These are phyloP conservation scores for Conomelus anceps DNA, from an alignment of 2,888 invertebrate species.

Conservation along the genomic window DNA sequence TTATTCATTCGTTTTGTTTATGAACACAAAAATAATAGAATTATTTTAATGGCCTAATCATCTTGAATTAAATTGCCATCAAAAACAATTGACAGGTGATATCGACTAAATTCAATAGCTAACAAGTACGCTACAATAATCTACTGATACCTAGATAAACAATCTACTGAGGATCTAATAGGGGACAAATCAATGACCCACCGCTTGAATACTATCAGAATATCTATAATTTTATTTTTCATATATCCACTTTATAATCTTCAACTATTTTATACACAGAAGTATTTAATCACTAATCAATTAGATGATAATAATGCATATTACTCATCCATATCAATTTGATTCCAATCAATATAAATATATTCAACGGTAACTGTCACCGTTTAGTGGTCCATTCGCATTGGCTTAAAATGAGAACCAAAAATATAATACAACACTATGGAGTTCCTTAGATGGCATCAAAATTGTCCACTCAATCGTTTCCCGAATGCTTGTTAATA, in stretches of 20 bases:
- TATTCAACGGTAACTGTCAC: not conserved
- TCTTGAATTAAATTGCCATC: too few species aligned
- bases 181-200: not conserved
- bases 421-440: not conserved
- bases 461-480: not conserved
- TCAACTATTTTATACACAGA: not conserved
- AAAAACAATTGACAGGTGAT: too few species aligned
- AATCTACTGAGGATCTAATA: too few species aligned
- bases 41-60: too few species aligned
- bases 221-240: not conserved
- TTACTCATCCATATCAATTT: not conserved
- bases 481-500: not conserved
- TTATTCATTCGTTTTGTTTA: too few species aligned
- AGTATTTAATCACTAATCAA: not conserved
- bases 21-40: too few species aligned
- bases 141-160: too few species aligned
- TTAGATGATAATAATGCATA: not conserved
- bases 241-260: not conserved
- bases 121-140: too few species aligned
- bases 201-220: not conserved
- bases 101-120: too few species aligned
- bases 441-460: not conserved
- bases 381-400: not conserved
- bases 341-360: not conserved
- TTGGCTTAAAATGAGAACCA: not conserved